A percentile compares a stretch with the other conserved stretches of the same genome.
Conservation (phyloP, 2,797 vertebrate species). For the Amphiprion clarkii region DNA sequence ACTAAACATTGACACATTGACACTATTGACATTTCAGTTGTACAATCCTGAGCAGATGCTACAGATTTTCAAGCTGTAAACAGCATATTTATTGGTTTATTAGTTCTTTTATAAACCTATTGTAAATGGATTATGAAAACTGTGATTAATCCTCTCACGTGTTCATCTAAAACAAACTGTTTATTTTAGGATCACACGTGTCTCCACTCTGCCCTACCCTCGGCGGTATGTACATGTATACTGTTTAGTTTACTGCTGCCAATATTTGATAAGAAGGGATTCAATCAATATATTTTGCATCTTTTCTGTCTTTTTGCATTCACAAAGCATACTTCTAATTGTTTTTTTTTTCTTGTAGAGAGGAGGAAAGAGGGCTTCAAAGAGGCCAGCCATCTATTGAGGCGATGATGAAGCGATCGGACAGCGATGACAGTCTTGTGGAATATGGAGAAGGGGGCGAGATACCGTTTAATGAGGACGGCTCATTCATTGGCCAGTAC, state of each 20-base stretch:
- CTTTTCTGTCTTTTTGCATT: neutral
- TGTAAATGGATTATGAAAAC: neutral
- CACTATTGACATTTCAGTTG: constrained; percentile 45
- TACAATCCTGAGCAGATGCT: constrained; percentile 11
- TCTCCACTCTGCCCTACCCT: constrained; percentile 83
- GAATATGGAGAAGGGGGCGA: constrained; percentile 97
- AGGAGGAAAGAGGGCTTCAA: constrained; percentile 94
- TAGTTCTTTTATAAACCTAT: neutral
- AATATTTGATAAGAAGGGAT: no score
- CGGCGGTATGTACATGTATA: constrained; percentile 79
- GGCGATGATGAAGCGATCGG: constrained; percentile 90
- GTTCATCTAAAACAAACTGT: constrained; percentile 15
- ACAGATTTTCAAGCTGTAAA: constrained; percentile 3
- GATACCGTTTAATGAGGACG: constrained; percentile 96
- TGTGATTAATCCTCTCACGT: neutral
- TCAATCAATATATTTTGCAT: neutral
- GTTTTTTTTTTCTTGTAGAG: constrained; percentile 78
- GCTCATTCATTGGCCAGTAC: constrained; percentile 99
- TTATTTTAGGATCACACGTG: constrained; percentile 83
- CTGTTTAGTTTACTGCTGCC: neutral
- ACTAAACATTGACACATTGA: constrained; percentile 65
- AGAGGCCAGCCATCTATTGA: constrained; percentile 92
- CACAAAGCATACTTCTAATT: neutral
- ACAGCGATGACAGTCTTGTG: constrained; percentile 97
- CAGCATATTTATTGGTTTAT: neutral